Evolutionary conservation across 2,797 vertebrate species (phyloP).

Genomic region (Emys orbicularis): DNA sequence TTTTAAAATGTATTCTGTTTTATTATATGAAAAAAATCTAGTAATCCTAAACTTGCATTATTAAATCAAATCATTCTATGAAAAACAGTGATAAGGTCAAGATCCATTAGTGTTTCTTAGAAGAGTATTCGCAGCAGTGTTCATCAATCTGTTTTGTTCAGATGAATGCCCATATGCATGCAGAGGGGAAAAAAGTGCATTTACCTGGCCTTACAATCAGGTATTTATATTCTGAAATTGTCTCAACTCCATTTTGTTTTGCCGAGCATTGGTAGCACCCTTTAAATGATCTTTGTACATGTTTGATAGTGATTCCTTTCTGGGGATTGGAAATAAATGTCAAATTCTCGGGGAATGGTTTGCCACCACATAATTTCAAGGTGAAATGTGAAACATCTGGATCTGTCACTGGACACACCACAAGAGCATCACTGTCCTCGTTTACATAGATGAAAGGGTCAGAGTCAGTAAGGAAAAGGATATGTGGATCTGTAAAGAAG

Average conservation of each 20-base stretch:
- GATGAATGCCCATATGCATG: not conserved
- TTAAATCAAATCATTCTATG: not conserved
- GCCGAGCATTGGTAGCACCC: constrained; percentile 92
- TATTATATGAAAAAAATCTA: not conserved
- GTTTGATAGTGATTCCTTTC: constrained; percentile 87
- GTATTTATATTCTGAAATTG: constrained; percentile 80
- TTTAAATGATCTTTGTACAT: constrained; percentile 83
- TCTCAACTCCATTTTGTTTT: constrained; percentile 70
- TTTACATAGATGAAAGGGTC: constrained; percentile 81
- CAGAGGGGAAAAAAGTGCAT: not conserved
- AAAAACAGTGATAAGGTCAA: not conserved
- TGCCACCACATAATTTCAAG: constrained; percentile 84
- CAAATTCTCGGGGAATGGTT: constrained; percentile 83
- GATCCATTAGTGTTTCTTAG: not conserved
- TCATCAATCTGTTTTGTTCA: not conserved
- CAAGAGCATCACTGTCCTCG: constrained; percentile 84
- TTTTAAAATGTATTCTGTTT: not conserved
- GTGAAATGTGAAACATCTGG: constrained; percentile 86
- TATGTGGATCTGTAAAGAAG: constrained; percentile 86
- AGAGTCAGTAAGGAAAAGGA: constrained; percentile 89
- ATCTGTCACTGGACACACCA: constrained; percentile 92
- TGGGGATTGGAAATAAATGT: constrained; percentile 84
- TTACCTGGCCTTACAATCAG: constrained; percentile 92
- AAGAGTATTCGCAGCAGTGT: not conserved
- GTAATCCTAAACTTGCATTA: not conserved